Percentiles rank a stretch among this genome's conserved stretches.
These are phyloP conservation scores for Physella acuta DNA, from an alignment of 1,140 invertebrate genomes.

Conservation along the genomic window DNA sequence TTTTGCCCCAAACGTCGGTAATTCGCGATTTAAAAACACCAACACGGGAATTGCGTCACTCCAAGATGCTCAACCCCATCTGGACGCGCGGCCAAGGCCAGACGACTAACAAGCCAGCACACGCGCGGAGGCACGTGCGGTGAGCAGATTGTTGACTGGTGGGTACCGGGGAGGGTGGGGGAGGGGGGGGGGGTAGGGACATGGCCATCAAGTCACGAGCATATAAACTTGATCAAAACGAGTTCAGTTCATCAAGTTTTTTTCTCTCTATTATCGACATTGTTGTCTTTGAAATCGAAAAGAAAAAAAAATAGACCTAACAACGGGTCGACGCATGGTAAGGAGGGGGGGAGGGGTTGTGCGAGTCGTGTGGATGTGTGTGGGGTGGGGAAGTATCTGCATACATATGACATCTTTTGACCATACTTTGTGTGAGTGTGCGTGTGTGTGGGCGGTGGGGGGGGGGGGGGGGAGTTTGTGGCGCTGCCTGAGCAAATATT, in stretches of 20 bases:
- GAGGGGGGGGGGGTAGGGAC: not conserved
- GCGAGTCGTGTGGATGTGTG: not conserved
- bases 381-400: slow-evolving; percentile 8
- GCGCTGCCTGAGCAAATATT: slow-evolving; percentile 10
- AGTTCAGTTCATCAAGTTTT: slow-evolving; percentile 20
- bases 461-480: too few species aligned
- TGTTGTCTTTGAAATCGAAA: too few species aligned
- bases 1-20: too few species aligned
- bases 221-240: not conserved
- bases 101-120: not conserved
- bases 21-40: too few species aligned
- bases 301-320: slow-evolving; percentile 17
- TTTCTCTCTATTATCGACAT: not conserved
- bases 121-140: not conserved
- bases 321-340: not conserved
- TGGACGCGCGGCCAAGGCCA: not conserved
- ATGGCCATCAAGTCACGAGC: not conserved
- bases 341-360: slow-evolving; percentile 1
- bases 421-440: slow-evolving; percentile 16
- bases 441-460: too few species aligned
- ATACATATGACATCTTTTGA: slow-evolving; percentile 20
- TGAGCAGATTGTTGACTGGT: not conserved
- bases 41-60: too few species aligned
- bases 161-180: not conserved
- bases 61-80: not conserved